Base-by-base conservation (phyloP, 1,140 invertebrate species). In the Drosophila fuyamai region DNA sequence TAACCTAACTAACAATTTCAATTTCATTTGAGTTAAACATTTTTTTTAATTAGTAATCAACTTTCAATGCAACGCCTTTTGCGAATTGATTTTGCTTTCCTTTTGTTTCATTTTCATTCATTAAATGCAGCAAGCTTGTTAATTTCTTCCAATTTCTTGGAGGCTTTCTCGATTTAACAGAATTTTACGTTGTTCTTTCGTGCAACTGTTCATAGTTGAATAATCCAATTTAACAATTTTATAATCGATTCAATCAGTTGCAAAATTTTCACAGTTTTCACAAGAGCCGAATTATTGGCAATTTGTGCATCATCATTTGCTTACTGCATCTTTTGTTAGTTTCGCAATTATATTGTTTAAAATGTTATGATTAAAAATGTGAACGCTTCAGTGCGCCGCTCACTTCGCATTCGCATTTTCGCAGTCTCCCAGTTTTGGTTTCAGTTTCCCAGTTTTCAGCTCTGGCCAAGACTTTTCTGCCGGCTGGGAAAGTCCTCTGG, bases 271-370 rank as follows among this genome's bases (percentile, higher is more conserved):
- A 70, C 32, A 55, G 44, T 50, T 67, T 66, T 44, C 55, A 5
- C 12, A 56, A 44, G 23, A 35, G 43, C 14, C 14, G 44, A 70
- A 70, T 70, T 71, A 71, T 71, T 71, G 67, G 50, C 36, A 57
- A 68, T 68, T 68, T 68, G 62, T 68, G 46, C 65, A 66, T 53
- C 60, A 18, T 63, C 60, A 59, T 57, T 61, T 66, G 43, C 50
- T 18, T 38, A 9, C 56, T 62, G 32, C 27, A 63, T 53, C 56
- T 58, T 40, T 62, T 78, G 74, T 67, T 76, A 76, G 65, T 65
- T 66, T 58, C 14, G 60, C 79, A 81, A 77, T 81, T 82, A 81
- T 81, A 65, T 80, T 71, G 59, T 56, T 65, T 47, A 76, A 68
- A 60, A 60, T 76, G 65, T 76, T 81, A 63, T 72, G 79, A 81